Conservation (phyloP, 2,888 invertebrate species). For the Heliconius charithonia region DNA sequence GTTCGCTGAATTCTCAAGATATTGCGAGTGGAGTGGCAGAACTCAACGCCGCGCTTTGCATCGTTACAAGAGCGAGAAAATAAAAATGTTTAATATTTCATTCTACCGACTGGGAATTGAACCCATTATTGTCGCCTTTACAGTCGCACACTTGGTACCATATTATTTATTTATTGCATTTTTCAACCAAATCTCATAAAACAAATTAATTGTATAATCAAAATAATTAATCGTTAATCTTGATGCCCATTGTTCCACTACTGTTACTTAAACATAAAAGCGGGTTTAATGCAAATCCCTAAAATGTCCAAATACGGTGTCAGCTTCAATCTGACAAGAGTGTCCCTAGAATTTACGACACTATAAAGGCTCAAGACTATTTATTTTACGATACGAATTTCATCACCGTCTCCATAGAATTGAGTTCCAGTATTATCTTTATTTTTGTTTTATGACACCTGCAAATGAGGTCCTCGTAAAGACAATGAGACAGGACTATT, state of each 20-base stretch:
- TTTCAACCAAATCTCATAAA: background rate
- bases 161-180: background rate
- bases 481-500: constrained; percentile 22
- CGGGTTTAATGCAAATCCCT: constrained; percentile 38
- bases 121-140: too few species aligned
- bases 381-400: constrained; percentile 74
- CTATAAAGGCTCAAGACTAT: constrained; percentile 66
- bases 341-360: constrained; percentile 63
- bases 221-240: background rate
- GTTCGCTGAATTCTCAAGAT: too few species aligned
- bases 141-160: too few species aligned
- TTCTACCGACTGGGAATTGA: too few species aligned
- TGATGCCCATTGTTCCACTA: constrained; percentile 3
- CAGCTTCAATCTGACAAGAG: constrained; percentile 47
- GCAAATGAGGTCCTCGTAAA: constrained; percentile 62
- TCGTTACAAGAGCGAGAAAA: too few species aligned
- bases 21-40: too few species aligned
- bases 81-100: too few species aligned
- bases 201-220: background rate
- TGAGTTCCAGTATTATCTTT: constrained; percentile 66
- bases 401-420: constrained; percentile 66
- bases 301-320: constrained; percentile 35
- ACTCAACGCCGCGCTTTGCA: too few species aligned
- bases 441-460: constrained; percentile 66
- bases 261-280: constrained; percentile 22